Evolutionary conservation across 2,113 vertebrate genomes (phyloP).

Genomic region (Hyaena hyaena): DNA sequence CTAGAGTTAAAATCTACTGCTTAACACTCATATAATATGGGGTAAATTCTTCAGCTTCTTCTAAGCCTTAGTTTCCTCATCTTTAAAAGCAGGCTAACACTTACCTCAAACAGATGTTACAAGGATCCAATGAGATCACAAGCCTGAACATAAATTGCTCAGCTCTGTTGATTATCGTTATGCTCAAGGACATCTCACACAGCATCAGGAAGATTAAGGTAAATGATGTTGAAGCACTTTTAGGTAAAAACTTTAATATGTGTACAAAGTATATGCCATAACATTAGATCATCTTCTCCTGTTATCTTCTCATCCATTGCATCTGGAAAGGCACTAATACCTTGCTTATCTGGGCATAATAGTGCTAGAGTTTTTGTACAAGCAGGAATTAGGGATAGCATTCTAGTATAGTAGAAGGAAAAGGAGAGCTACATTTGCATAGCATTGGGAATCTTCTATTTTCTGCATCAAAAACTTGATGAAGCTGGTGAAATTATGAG

Average conservation of each 20-base stretch:
- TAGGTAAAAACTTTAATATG: not conserved
- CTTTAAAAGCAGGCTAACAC: not conserved
- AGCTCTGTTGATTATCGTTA: not conserved
- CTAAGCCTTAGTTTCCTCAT: not conserved
- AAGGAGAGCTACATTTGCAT: not conserved
- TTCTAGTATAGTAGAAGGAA: not conserved
- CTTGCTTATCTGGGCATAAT: not conserved
- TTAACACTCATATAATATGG: not conserved
- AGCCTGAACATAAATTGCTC: not conserved
- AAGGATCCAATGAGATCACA: not conserved
- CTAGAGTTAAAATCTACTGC: not conserved
- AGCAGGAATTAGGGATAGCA: not conserved
- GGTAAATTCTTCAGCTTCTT: not conserved
- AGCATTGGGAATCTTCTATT: not conserved
- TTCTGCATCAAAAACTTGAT: not conserved
- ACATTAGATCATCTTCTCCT: not conserved
- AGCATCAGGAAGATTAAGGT: not conserved
- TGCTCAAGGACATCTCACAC: not conserved
- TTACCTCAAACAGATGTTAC: not conserved
- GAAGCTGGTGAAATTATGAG: not conserved
- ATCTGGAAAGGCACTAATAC: not conserved
- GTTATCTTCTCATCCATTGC: not conserved
- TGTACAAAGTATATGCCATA: not conserved
- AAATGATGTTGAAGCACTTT: not conserved
- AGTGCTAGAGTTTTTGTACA: not conserved